Base-by-base conservation (phyloP, 1,140 invertebrate species). In the Papilio glaucus region DNA sequence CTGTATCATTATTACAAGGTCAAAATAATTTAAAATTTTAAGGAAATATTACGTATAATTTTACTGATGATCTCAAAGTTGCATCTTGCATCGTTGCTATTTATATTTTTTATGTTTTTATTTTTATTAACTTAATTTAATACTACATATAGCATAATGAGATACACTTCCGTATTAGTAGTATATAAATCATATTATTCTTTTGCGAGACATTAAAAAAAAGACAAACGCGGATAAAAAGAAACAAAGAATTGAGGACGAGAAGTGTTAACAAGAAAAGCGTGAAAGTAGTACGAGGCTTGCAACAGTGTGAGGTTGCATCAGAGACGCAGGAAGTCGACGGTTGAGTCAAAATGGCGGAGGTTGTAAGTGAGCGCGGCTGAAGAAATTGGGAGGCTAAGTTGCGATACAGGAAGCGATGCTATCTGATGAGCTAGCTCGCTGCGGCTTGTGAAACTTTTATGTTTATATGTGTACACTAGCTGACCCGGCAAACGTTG, bases 331-430 rank as follows among this genome's bases (percentile, higher is more conserved):
- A 53, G 67, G 67, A 69, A 69, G 42, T 69, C 24, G 24, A 15
- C 49, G 18, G 49, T 57, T 26, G 21, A 65, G n/a, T 39, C 18
- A 65, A 65, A 39, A 65, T 39, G 62, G 62, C 62, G 62, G 62
- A 21, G 18, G 33, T 38, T n/a, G 62, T 39, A 38, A 37, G 62
- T 29, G 62, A 18, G 18, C 62, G 37, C 18, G 7, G 62, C 72
- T 76, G 78, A 79, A 86, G 85, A 86, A 86, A 87, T 87, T 87
- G 82, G 84, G 84, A 77, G 80, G 75, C 60, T 62, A 63, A 72
- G 72, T 74, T 73, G 85, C 83, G 86, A 88, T 87, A 78, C 78
- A 87, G 87, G 86, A 87, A 88, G 86, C 77, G 78, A 73, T 75
- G 79, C 72, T 81, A 82, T 83, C 81, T 84, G 84, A 84, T 79